Percentiles rank a stretch among this genome's conserved stretches.
Conservation (phyloP, 2,888 invertebrate species). For the Leucophora obtusa region DNA sequence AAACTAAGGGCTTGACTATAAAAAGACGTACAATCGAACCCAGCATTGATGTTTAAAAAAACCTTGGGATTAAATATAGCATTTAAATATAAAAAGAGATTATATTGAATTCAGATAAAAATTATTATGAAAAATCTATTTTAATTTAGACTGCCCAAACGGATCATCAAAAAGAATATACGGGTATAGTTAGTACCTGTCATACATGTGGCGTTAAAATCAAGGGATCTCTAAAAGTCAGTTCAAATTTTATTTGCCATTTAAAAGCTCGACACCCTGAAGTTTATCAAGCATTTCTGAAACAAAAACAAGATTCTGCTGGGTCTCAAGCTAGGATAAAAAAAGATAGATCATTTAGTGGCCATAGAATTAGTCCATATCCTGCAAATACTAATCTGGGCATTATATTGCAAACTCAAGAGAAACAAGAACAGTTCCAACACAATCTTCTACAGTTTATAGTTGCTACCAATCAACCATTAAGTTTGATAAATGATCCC, state of each 20-base stretch:
- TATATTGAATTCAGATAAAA: too few species aligned
- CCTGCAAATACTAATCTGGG: neutral
- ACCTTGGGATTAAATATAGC: too few species aligned
- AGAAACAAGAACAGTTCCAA: slow-evolving; percentile 42
- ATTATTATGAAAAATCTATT: neutral
- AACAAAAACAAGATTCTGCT: slow-evolving; percentile 30
- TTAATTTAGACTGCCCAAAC: slow-evolving; percentile 37
- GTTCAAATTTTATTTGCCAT: slow-evolving; percentile 54
- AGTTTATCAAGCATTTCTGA: slow-evolving; percentile 49
- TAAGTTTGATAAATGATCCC: slow-evolving; percentile 20
- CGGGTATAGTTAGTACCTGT: slow-evolving; percentile 41
- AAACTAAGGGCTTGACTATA: too few species aligned
- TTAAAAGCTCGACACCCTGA: slow-evolving; percentile 51
- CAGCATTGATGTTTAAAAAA: too few species aligned
- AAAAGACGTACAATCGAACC: too few species aligned
- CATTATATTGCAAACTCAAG: slow-evolving; percentile 29
- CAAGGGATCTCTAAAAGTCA: slow-evolving; percentile 53
- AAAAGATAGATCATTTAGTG: neutral
- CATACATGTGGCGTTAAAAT: slow-evolving; percentile 51
- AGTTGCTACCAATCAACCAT: slow-evolving; percentile 37
- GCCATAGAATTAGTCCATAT: slow-evolving; percentile 26
- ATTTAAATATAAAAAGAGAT: too few species aligned
- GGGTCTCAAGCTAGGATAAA: slow-evolving; percentile 4
- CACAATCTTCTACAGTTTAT: slow-evolving; percentile 46
- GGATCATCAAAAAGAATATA: slow-evolving; percentile 43